Percentiles rank a stretch among this genome's conserved stretches.
phyloP scores from a whole-genome alignment of 2,113 vertebrate genomes.

The Bostrychus sinensis region DNA sequence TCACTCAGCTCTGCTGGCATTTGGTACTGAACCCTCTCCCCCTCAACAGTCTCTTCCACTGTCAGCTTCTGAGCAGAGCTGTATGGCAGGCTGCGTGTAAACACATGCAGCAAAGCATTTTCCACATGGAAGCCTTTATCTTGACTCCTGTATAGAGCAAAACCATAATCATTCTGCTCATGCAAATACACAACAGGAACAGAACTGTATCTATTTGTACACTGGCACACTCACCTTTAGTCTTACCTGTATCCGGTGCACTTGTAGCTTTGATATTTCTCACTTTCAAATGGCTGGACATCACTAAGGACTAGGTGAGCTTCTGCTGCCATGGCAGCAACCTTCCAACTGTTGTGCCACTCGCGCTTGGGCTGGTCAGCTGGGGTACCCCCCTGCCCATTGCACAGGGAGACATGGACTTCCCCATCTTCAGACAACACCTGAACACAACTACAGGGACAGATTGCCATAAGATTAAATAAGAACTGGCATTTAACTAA shows the following conservation, averaged over 20 bases:
- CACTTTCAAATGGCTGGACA: constrained; percentile 81
- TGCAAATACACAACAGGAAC: constrained; percentile 3
- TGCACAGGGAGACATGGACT: constrained; percentile 89
- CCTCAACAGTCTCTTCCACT: constrained; percentile 73
- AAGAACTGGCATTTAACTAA: no score
- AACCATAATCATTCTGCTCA: background rate
- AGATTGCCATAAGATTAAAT: constrained; percentile 5
- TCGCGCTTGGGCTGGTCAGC: constrained; percentile 87
- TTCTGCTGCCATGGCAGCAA: constrained; percentile 88
- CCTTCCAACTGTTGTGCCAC: constrained; percentile 98
- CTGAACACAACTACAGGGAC: constrained; percentile 79
- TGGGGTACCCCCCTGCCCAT: constrained; percentile 93
- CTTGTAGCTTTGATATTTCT: constrained; percentile 81
- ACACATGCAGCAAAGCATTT: constrained; percentile 88
- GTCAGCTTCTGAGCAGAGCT: constrained; percentile 47
- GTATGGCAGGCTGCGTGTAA: constrained; percentile 82
- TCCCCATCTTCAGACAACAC: constrained; percentile 86
- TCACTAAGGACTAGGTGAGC: constrained; percentile 86
- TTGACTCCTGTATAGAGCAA: constrained; percentile 85
- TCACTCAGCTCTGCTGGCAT: constrained; percentile 84
- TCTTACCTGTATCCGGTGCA: constrained; percentile 95
- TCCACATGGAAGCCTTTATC: constrained; percentile 89
- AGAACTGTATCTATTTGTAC: background rate
- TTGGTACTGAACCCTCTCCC: constrained; percentile 73
- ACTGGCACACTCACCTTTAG: constrained; percentile 54